phyloP scores from a whole-genome alignment of 35 echinoderm and acorn worm species.

The Ophiothrix spiculata region DNA sequence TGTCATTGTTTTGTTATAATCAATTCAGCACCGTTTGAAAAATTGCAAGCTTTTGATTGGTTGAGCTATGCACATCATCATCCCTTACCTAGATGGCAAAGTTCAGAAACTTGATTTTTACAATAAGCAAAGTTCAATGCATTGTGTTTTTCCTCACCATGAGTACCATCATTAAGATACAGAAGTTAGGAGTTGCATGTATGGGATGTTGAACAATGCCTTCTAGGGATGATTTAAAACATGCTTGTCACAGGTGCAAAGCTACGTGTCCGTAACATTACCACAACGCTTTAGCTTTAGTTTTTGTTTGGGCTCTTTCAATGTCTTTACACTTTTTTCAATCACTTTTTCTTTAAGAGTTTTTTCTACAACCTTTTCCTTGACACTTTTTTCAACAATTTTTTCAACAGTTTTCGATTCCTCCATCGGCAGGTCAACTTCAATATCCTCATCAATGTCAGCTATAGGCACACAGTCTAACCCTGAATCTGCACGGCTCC shows the following conservation, averaged over 20 bases:
- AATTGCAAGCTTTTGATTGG: background rate
- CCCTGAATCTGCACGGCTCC: constrained; percentile 51
- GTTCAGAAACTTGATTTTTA: background rate
- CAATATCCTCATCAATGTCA: constrained; percentile 18
- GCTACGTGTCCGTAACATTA: background rate
- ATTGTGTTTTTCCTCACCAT: background rate
- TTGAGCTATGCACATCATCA: background rate
- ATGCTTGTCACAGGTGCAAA: background rate
- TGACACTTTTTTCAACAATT: background rate
- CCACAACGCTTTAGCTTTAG: background rate
- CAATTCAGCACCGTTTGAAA: constrained; percentile 1
- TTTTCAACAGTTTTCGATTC: background rate
- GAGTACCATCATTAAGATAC: too few relatives aligned
- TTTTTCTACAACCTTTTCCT: background rate
- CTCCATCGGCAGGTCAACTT: background rate
- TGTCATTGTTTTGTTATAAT: background rate
- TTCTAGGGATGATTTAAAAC: background rate
- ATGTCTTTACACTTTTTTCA: background rate
- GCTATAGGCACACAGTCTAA: constrained; percentile 40
- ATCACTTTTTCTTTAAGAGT: background rate
- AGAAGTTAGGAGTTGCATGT: background rate
- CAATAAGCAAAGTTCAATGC: background rate
- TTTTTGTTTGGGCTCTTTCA: background rate
- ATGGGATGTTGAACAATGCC: background rate
- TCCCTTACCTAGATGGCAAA: background rate